Evolutionary conservation across 2,888 invertebrate genomes (phyloP), one percentile per base, ranked within the genome.

Genomic region (Tiliacea citrago): DNA sequence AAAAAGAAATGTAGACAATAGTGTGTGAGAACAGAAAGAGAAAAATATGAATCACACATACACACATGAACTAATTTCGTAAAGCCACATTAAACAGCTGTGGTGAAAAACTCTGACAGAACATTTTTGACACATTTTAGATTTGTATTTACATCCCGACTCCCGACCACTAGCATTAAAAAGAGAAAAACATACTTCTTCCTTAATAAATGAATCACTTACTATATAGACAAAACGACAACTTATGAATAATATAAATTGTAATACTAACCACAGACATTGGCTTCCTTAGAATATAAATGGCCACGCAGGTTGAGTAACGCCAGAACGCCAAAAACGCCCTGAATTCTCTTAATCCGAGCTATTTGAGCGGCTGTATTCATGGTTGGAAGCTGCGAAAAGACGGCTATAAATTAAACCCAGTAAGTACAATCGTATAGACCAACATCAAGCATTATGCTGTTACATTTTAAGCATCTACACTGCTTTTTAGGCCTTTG

Each of bases 211-310:
- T 47, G 4, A 6, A 6, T 47, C 16, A 12, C 47, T 47, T 16
- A 5, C 6, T 47, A 16, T 16, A 16, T 3, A 47, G 16, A 47
- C 16, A n/a, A 62, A 42, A 42, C 6, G 6, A 1, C 10, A 62
- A n/a, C 0, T 16, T 16, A n/a, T 61, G 1, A 39, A 16, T 39
- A n/a, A 0, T 39, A n/a, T 13, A 61, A 39, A 5, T n/a, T 5
- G 13, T 42, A 24, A 21, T 60, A 67, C 76, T 55, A 1, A 77
- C 77, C 51, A 29, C 24, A 29, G 3, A 77, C n/a, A 39, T 24
- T 47, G 7, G 60, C 16, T 45, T 75, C 75, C 13, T 42, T 10
- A 10, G n/a, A 8, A 53, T 16, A 75, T 39, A 68, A 6, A 39
- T 53, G 0, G 0, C 68, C 68, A 29, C 2, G 21, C 6, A 75